Percentiles rank a stretch among this genome's conserved stretches.
Evolutionary conservation across 2,113 vertebrate species (phyloP).

Genomic region (Aphyosemion australe): DNA sequence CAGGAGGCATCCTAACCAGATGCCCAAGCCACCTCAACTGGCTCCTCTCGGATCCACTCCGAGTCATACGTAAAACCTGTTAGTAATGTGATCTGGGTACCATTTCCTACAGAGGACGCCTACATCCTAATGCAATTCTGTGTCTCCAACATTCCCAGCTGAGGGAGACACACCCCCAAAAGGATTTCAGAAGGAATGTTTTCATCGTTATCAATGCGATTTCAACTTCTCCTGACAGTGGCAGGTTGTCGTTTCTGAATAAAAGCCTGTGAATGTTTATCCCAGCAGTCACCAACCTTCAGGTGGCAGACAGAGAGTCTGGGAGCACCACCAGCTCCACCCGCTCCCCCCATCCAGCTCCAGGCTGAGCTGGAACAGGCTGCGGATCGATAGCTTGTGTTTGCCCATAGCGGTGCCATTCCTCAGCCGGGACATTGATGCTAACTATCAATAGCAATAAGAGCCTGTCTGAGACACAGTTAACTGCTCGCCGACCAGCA

Average conservation of each 20-base stretch:
- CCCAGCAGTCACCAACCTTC: conserved; percentile 32
- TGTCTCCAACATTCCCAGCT: too few relatives aligned
- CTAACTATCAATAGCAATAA: conserved; percentile 87
- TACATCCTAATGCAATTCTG: too few relatives aligned
- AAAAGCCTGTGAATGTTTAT: neutral
- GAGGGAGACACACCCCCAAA: too few relatives aligned
- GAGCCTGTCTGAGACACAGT: conserved; percentile 81
- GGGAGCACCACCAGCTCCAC: conserved; percentile 24
- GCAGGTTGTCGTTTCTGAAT: neutral
- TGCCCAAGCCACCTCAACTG: too few relatives aligned
- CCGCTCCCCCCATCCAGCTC: conserved; percentile 56
- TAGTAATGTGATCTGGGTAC: too few relatives aligned
- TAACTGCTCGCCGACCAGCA: conserved; percentile 73
- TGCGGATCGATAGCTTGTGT: conserved; percentile 83
- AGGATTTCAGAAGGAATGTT: neutral
- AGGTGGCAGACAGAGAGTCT: conserved; percentile 57
- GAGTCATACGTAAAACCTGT: too few relatives aligned
- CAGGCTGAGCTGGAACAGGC: conserved; percentile 68
- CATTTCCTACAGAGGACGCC: too few relatives aligned
- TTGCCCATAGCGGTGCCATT: conserved; percentile 83
- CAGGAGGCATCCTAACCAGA: too few relatives aligned
- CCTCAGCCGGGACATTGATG: conserved; percentile 85
- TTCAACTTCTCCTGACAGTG: too few relatives aligned
- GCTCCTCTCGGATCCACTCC: too few relatives aligned
- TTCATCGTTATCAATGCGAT: neutral